These are phyloP conservation scores for Caenorhabditis angaria DNA, from an alignment of 2,888 invertebrate species.

Conservation along the genomic window DNA sequence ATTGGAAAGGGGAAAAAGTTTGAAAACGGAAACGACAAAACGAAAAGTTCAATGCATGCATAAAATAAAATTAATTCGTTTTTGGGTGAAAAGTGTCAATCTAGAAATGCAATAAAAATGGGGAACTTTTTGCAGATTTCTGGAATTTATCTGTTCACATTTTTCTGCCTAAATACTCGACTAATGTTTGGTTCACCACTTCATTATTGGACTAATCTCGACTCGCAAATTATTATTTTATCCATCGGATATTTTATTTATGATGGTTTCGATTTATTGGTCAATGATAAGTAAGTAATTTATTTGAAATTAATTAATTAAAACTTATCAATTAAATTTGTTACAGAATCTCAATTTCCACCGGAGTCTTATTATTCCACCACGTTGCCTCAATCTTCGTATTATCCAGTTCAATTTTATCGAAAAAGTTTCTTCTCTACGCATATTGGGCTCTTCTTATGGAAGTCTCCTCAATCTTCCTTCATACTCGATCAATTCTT, in stretches of 20 bases:
- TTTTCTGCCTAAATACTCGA: constrained; percentile 45
- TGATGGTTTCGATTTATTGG: constrained; percentile 49
- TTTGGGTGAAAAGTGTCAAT: background rate
- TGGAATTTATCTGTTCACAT: constrained; percentile 43
- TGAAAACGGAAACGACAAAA: background rate
- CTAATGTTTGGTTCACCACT: constrained; percentile 55
- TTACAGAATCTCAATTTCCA: constrained; percentile 53
- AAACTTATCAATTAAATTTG: too few relatives aligned
- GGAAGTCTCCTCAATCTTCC: constrained; percentile 55
- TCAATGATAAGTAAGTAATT: constrained; percentile 54
- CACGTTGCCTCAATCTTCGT: constrained; percentile 52
- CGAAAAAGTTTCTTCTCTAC: constrained; percentile 53
- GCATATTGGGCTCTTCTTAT: constrained; percentile 58
- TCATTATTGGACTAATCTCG: constrained; percentile 45
- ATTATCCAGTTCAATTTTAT: constrained; percentile 44
- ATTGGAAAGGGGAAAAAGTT: background rate
- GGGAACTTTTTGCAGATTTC: constrained; percentile 38
- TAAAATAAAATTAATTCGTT: background rate
- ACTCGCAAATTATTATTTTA: constrained; percentile 48
- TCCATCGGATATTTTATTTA: constrained; percentile 57
- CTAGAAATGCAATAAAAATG: background rate
- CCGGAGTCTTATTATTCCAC: constrained; percentile 55
- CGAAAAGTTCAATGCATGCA: background rate
- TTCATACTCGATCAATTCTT: constrained; percentile 51
- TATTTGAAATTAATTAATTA: background rate